These are phyloP conservation scores for Coilia nasus DNA, from an alignment of 2,797 vertebrate genomes.

Conservation along the genomic window DNA sequence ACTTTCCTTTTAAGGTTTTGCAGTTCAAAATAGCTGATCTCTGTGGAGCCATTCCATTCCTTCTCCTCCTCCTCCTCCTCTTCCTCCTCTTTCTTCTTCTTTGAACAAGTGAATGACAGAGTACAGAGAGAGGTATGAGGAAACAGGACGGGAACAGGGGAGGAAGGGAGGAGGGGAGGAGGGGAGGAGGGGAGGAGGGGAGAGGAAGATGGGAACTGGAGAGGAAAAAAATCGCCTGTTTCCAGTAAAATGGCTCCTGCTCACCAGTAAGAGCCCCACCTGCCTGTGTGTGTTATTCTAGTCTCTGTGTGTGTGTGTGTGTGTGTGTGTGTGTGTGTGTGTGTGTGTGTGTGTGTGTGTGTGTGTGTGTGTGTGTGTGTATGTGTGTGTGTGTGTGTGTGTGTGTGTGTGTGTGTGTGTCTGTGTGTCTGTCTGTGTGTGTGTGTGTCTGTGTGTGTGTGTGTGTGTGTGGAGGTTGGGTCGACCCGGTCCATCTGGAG, in stretches of 20 bases:
- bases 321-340: no score
- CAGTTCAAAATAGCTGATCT: no score
- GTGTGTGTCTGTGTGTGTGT: background rate
- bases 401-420: background rate
- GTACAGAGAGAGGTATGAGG: no score
- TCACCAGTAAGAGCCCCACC: constrained; percentile 26
- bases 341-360: no score
- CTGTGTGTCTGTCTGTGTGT: background rate
- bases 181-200: background rate
- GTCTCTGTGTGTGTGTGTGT: background rate
- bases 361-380: no score
- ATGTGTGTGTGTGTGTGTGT: no score
- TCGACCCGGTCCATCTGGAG: no score
- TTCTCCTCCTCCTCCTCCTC: no score
- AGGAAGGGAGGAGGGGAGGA: background rate
- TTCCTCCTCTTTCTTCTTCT: background rate
- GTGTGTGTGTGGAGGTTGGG: background rate
- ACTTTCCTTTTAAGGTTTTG: no score
- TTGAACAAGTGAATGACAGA: background rate
- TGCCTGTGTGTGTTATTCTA: constrained; percentile 39
- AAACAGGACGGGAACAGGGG: no score
- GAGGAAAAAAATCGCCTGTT: constrained; percentile 24
- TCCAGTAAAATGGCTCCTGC: constrained; percentile 39
- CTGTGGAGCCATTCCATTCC: no score
- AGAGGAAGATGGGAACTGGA: background rate